Evolutionary conservation across 2,113 vertebrate species (phyloP).

Genomic region (Catagonus wagneri): DNA sequence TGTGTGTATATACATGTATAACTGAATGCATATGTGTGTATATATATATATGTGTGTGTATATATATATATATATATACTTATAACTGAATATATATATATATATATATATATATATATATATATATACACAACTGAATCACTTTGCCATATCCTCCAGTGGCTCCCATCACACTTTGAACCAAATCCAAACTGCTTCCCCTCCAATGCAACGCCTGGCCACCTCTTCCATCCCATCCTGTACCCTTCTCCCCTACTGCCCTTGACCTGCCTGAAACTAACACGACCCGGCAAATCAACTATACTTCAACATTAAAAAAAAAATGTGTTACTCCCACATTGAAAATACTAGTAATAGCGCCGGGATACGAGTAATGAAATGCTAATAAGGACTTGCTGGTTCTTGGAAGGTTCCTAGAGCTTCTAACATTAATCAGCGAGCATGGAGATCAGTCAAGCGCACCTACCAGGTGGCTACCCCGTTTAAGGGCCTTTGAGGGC

Average conservation of each 20-base stretch:
- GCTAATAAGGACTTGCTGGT: background rate
- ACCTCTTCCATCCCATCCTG: background rate
- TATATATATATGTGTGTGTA: no score
- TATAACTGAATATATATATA: no score
- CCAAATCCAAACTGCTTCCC: slow-evolving; percentile 41
- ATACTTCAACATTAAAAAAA: background rate
- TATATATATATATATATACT: no score
- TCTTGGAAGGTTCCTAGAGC: background rate
- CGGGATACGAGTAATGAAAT: background rate
- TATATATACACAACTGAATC: background rate
- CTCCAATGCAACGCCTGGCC: background rate
- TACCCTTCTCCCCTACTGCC: background rate
- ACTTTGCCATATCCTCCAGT: no score
- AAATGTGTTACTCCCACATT: background rate
- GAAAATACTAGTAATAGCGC: background rate
- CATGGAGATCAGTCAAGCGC: background rate
- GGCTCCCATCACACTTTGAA: slow-evolving; percentile 10
- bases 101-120: no score
- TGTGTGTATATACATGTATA: no score
- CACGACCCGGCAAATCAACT: background rate
- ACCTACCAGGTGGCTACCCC: slow-evolving; percentile 16
- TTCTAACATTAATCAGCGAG: background rate
- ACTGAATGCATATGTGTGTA: no score
- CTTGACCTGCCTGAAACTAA: background rate
- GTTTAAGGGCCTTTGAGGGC: background rate